Evolutionary conservation across 1,140 invertebrate species (phyloP), one percentile per base, ranked within the genome.

Genomic region (Zaprionus tsacasi): DNA sequence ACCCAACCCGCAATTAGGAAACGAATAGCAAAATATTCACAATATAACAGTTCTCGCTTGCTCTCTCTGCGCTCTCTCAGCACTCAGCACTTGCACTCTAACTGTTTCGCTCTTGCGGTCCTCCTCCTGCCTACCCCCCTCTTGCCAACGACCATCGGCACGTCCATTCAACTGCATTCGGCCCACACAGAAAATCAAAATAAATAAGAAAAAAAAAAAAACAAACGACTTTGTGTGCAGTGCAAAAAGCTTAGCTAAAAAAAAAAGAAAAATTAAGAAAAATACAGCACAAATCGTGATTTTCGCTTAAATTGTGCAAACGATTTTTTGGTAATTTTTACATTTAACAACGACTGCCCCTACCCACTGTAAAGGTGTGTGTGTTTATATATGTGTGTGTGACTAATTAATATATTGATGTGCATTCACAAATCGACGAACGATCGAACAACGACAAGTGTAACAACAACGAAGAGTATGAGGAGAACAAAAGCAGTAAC

Each of bases 261-360:
- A 30, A 1, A 0, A 30, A 30, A 30, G 1, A 30, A 73, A 13
- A 13, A 52, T 54, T 61, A 73, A 61, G 58, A 70, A 54, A 68
- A 60, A 66, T 66, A 52, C 50, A 66, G 63, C 66, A 70, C 65
- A 80, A 87, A 88, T 87, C 82, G 83, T 87, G 82, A 87, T 88
- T 77, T 88, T 79, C 54, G 80, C 64, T 70, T 75, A 80, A 88
- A 87, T 87, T 87, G 82, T 83, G 82, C 83, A 87, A 87, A 88
- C 79, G 78, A 78, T 77, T 76, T 85, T 85, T 80, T 74, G 81
- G 57, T 79, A 69, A 76, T 75, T 82, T 81, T 69, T 52, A 75
- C 59, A 66, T 56, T 74, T 74, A 70, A 74, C 68, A 75, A 76
- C 69, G 73, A 76, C 71, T 74, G 48, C 45, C 17, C 13, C 3